A percentile compares a stretch with the other conserved stretches of the same genome.
Conservation (phyloP, 2,113 vertebrate species). For the Hoplias malabaricus region DNA sequence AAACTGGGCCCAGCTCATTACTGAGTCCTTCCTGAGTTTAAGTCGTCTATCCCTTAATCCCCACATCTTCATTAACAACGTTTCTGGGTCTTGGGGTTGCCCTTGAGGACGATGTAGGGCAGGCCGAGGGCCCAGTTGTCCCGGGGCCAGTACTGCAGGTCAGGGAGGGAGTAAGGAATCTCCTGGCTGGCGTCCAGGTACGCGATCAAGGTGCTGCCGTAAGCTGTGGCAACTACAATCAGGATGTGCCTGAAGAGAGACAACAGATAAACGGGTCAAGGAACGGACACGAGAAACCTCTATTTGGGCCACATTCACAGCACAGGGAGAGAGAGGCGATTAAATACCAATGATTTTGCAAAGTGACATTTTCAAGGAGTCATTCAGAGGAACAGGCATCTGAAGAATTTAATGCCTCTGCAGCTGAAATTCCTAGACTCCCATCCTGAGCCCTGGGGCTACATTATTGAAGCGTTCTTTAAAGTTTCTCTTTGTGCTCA, state of each 20-base stretch:
- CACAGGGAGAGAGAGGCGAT: background rate
- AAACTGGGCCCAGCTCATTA: no score
- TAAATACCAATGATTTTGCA: no score
- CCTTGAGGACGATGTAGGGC: slow-evolving; percentile 78
- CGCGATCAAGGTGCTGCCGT: slow-evolving; percentile 78
- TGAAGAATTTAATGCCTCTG: no score
- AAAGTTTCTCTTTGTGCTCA: no score
- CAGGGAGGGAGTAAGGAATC: slow-evolving; percentile 79
- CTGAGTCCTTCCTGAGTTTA: background rate
- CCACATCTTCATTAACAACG: slow-evolving; percentile 62
- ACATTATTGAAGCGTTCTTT: no score
- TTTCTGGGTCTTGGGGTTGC: slow-evolving; percentile 66
- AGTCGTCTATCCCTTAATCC: background rate
- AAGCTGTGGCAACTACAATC: slow-evolving; percentile 84
- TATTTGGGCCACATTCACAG: background rate
- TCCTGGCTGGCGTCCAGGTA: slow-evolving; percentile 80
- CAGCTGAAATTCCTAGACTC: no score
- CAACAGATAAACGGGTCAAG: background rate
- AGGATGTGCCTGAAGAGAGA: slow-evolving; percentile 83
- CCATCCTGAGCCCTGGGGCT: no score
- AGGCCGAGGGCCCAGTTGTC: slow-evolving; percentile 79
- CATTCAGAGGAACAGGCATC: no score
- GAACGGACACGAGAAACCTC: background rate
- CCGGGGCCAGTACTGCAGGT: slow-evolving; percentile 85
- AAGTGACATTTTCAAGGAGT: no score